Base-by-base conservation (phyloP, 2,888 invertebrate genomes). In the Drosophila prolongata region DNA sequence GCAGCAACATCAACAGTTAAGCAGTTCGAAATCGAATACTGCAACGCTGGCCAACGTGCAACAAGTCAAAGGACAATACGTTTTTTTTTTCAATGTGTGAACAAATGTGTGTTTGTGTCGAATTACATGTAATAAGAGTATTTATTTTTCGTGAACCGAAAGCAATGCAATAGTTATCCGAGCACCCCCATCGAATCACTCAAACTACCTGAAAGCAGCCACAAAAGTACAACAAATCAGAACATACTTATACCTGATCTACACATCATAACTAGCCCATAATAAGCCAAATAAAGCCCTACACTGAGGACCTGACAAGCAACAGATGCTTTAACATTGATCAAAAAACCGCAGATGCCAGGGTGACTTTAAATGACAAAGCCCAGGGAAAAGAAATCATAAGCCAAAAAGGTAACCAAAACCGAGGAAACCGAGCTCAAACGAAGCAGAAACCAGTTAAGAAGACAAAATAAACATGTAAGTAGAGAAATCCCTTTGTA, bases 11-110 rank as follows among this genome's bases (percentile, higher is more conserved):
- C 47, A 14, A 47, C 30, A 47, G 47, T 30, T 30, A 13, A 24
- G 11, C 43, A 10, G 30, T 30, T 30, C 3, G 24, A 24, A 24
- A 19, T 14, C 10, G 34, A 14, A 42, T 35, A 10, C 35, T 35
- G 42, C 42, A 16, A 42, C 24, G 24, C 4, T 42, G 5, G 16
- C 16, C 5, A 43, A 43, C 30, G 47, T 47, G 59, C 69, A 56
- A 70, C 59, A 60, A 47, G 57, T 72, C 64, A 59, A 43, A 35
- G 35, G 60, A 64, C 62, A 64, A 64, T 38, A 58, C 30, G 24
- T 37, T 19, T 19, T 44, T 68, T 68, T 68, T 68, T 66, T 66
- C 46, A 65, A 65, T 47, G 66, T 66, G 66, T 53, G 14, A 27
- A 43, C 16, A 14, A 35, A 34, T 49, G 49, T 42, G 58, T 40